phyloP scores from a whole-genome alignment of 1,140 invertebrate species.

The Camponotus floridanus region DNA sequence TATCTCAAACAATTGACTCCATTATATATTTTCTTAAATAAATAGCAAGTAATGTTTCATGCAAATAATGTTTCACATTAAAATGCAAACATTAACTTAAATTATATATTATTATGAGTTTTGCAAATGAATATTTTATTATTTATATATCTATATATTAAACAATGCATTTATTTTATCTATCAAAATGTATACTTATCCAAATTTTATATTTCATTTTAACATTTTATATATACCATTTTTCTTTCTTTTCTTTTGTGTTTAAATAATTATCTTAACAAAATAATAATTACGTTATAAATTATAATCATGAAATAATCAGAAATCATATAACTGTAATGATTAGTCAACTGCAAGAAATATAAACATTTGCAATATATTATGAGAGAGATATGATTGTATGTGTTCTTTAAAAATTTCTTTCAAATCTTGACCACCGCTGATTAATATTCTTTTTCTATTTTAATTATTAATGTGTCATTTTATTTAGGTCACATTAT shows the following conservation, averaged over 20 bases:
- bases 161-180: too few species aligned
- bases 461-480: not conserved
- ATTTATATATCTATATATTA: too few species aligned
- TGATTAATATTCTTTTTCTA: not conserved
- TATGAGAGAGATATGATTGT: not conserved
- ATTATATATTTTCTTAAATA: not conserved
- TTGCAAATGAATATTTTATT: too few species aligned
- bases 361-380: conserved; percentile 5
- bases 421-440: not conserved
- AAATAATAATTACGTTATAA: not conserved
- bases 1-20: not conserved
- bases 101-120: too few species aligned
- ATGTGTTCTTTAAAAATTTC: too few species aligned
- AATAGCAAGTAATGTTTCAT: not conserved
- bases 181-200: too few species aligned
- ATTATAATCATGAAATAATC: not conserved
- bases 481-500: not conserved
- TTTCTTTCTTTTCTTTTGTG: too few species aligned
- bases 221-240: too few species aligned
- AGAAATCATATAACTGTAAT: not conserved
- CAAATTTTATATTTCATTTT: too few species aligned
- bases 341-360: not conserved
- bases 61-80: too few species aligned
- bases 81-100: too few species aligned
- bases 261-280: too few species aligned